Evolutionary conservation across 2,797 vertebrate species (phyloP).

Genomic region (Malacoraja senta): DNA sequence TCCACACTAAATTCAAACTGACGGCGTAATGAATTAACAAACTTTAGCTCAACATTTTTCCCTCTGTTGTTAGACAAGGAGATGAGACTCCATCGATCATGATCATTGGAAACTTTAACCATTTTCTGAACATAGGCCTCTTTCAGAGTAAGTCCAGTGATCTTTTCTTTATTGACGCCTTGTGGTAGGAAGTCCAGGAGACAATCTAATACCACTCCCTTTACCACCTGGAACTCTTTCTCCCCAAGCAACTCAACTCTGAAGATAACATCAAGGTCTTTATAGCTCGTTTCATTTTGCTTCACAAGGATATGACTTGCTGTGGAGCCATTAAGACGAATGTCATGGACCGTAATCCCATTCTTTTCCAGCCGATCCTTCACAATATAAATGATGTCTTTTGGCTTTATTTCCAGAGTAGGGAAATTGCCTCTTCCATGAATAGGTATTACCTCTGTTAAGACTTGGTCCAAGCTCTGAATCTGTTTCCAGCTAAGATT

Average conservation of each 20-base stretch:
- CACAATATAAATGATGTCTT: slow-evolving; percentile 82
- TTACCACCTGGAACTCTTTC: slow-evolving; percentile 84
- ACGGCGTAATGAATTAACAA: slow-evolving; percentile 75
- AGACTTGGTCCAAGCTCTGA: slow-evolving; percentile 80
- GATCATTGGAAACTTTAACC: slow-evolving; percentile 85
- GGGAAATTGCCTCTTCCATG: slow-evolving; percentile 94
- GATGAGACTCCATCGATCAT: slow-evolving; percentile 95
- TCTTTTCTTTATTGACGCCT: slow-evolving; percentile 86
- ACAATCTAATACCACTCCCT: slow-evolving; percentile 82
- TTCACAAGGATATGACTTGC: slow-evolving; percentile 87
- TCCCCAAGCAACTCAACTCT: slow-evolving; percentile 79
- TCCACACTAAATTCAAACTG: slow-evolving; percentile 98
- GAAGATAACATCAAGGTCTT: slow-evolving; percentile 94
- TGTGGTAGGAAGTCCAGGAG: slow-evolving; percentile 80
- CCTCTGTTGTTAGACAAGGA: slow-evolving; percentile 92
- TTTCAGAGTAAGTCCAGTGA: slow-evolving; percentile 84
- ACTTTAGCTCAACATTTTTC: slow-evolving; percentile 93
- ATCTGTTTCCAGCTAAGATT: slow-evolving; percentile 83
- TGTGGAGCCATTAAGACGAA: slow-evolving; percentile 88
- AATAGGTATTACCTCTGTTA: slow-evolving; percentile 82
- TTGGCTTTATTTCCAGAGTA: slow-evolving; percentile 84
- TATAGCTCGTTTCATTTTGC: slow-evolving; percentile 83
- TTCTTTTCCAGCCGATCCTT: slow-evolving; percentile 73
- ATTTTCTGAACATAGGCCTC: slow-evolving; percentile 97
- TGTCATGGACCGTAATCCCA: slow-evolving; percentile 75